Evolutionary conservation across 2,113 vertebrate species (phyloP), one percentile per base, ranked within the genome.

Genomic region (Tyrannus savana): DNA sequence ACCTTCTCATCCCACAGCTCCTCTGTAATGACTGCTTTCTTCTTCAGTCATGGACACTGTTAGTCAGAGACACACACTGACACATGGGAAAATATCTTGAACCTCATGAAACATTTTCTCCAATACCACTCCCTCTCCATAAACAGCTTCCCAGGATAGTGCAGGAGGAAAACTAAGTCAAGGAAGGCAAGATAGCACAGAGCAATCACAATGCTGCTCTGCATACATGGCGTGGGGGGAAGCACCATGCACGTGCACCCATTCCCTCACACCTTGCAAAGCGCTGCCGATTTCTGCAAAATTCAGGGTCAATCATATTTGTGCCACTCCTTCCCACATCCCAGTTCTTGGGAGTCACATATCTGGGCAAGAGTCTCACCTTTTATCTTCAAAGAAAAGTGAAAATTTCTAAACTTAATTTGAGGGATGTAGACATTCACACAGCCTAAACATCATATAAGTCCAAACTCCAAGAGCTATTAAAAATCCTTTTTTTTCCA

Each of bases 311-410:
- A 93, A 80, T 86, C 68, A 41, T n/a, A 9, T 71, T 62, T 81
- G 33, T 8, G 7, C 56, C 74, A 33, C 64, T 84, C 46, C 59
- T 89, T 95, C 80, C 76, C 56, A 89, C 68, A 71, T 62, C 47
- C 80, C 11, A 2, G 33, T 68, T 84, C 64, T 58, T n/a, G 33
- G 47, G 75, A 83, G 42, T 67, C 76, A 39, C 1, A 1, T 27
- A 88, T 66, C 37, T 86, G 72, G 31, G 63, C 5, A 2, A 88
- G 68, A 71, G 52, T 50, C 68, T 67, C 28, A 19, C 37, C 56
- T 84, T 94, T 89, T 63, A 53, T 87, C 76, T 89, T 95, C 64
- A 92, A 86, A 93, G 64, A 68, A 76, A 89, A 84, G 39, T 69
- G 16, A 74, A 67, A 44, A 47, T 28, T 35, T 56, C 60, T 72